Base-by-base conservation (phyloP, 2,888 invertebrate genomes). In the Papilio elwesi region DNA sequence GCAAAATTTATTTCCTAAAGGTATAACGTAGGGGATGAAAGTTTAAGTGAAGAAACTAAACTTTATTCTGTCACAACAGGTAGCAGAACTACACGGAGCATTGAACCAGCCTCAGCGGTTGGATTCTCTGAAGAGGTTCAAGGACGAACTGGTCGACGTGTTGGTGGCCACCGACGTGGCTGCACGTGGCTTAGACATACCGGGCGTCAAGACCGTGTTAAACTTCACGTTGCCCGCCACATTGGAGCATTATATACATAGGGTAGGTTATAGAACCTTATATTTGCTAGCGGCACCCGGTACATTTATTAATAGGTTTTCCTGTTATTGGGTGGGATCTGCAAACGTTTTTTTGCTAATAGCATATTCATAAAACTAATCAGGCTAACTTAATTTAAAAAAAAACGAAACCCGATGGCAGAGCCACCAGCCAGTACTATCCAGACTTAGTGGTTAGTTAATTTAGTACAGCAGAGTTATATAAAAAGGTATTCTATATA, bases 181-280 rank as follows among this genome's bases (percentile, higher is more conserved):
- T 0, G 98, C 98, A 7, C 94, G 98, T 83, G 99, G 99, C 82
- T 94, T 99, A 63, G 99, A 99, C 91, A 99, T 99, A 79, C 96
- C 97, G n/a, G 98, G 98, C 10, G 98, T 99, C 0, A 97, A 98
- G 91, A 99, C 99, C 13, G 99, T 99, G 7, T 96, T 99, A 62
- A 99, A 99, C 92, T 99, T 98, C 90, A 97, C 98, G 0, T 96
- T 99, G 96, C 99, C 99, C 0, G 97, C 97, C 59, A 97, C 98
- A 0, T 88, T 99, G 26, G 98, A 99, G 83, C 99, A 99, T 88
- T 99, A 99, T 83, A 98, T 99, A 81, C 99, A 99, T 90, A 95
- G 97, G 87, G 95, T 95, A 77, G 85, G 12, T 36, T 26, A 26
- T 55, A 0, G 52, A 15, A n/a, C n/a, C n/a, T n/a, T 55, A 36